Evolutionary conservation across 2,797 vertebrate genomes (phyloP), one percentile per base, ranked within the genome.

Genomic region (Sebastes paucispinis): DNA sequence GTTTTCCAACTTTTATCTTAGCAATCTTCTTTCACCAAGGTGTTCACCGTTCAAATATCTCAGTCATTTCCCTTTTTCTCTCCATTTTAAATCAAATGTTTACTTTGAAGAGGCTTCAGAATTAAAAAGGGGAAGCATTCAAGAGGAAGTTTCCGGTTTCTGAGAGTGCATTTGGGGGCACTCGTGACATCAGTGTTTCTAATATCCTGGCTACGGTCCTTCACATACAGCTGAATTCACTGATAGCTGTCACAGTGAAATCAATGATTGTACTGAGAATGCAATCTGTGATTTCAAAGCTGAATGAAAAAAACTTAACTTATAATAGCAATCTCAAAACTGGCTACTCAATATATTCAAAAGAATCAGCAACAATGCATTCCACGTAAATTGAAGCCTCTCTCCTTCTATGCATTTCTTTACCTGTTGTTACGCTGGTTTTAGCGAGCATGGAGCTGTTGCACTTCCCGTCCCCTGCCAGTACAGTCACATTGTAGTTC

Each of bases 381-480:
- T 54, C 11, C 27, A 52, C 3, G 4, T 24, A 32, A 72, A 62
- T 25, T 20, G 22, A 25, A 32, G 57, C 22, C 27, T 31, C 31
- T 1, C 59, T 16, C 16, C 39, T 4, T 7, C 10, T 10, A 5
- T 54, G 24, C 50, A 34, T 36, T 16, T 79, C n/a, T 34, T 73
- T 87, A 97, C 96, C 96, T 87, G 95, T 95, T 36, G 88, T 83
- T 24, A 96, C 12, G 1, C 69, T 85, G 3, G 91, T 88, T 57
- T 22, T 85, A 39, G 87, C 79, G 4, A 72, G 87, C 1, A 81
- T 3, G 9, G 91, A 92, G 89, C 94, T 95, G 90, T 93, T 95
- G 88, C 96, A 96, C 57, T 39, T 81, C n/a, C 77, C 74, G 4
- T 96, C 92, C 18, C 88, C 85, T 3, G 96, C 95, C 50, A 95